Conservation (phyloP, 1,140 invertebrate genomes). For the Scaptomyza pallida region DNA sequence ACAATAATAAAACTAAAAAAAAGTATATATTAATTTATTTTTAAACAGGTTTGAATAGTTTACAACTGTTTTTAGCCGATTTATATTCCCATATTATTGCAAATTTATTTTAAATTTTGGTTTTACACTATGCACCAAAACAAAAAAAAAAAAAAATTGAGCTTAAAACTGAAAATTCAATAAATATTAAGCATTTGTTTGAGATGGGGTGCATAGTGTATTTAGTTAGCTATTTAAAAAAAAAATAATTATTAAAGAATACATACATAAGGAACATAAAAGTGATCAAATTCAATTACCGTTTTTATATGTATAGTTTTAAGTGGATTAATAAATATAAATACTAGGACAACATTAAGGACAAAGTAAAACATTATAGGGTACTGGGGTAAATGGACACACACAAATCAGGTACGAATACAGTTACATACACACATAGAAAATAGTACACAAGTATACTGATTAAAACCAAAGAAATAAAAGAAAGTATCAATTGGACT, state of each 20-base stretch:
- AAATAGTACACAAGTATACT: conserved; percentile 32
- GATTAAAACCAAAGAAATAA: conserved; percentile 8
- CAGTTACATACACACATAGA: conserved; percentile 31
- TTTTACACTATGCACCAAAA: too few relatives aligned
- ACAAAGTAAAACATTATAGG: conserved; percentile 8
- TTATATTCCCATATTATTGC: too few relatives aligned
- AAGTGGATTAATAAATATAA: conserved; percentile 12
- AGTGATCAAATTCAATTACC: too few relatives aligned
- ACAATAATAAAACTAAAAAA: too few relatives aligned
- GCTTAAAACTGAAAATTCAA: too few relatives aligned
- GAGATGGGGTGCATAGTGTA: too few relatives aligned
- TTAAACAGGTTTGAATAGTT: too few relatives aligned
- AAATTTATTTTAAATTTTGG: too few relatives aligned
- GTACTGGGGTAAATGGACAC: conserved; percentile 25
- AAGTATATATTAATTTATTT: too few relatives aligned
- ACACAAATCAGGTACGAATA: conserved; percentile 27
- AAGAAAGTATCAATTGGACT: background rate
- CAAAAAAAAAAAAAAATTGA: too few relatives aligned
- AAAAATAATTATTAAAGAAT: background rate
- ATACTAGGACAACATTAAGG: conserved; percentile 5
- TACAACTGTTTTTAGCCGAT: too few relatives aligned
- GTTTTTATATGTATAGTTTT: conserved; percentile 13
- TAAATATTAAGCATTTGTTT: too few relatives aligned
- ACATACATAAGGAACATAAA: background rate
- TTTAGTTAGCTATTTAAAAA: background rate